Evolutionary conservation across 2,113 vertebrate species (phyloP).

Genomic region (Chionomys nivalis): DNA sequence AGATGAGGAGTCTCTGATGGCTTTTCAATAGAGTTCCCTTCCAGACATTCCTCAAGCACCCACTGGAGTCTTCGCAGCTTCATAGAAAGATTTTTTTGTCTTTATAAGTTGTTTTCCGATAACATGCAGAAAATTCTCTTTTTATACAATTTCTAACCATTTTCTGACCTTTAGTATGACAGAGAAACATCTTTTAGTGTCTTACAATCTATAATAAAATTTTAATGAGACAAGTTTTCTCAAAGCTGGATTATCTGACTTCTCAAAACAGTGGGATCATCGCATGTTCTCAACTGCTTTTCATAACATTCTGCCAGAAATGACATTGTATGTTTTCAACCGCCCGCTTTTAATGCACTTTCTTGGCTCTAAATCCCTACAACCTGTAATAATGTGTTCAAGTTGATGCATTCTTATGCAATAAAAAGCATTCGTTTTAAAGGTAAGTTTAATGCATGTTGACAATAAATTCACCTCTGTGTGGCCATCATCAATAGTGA

Average conservation of each 20-base stretch:
- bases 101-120: slow-evolving; percentile 31
- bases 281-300: neutral
- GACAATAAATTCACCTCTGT: slow-evolving; percentile 18
- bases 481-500: neutral
- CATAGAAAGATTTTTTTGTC: neutral
- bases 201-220: slow-evolving; percentile 24
- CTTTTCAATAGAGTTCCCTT: slow-evolving; percentile 60
- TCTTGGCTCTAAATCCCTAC: neutral
- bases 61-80: slow-evolving; percentile 21
- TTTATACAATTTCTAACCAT: slow-evolving; percentile 38
- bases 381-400: slow-evolving; percentile 8
- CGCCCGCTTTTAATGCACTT: neutral
- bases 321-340: neutral
- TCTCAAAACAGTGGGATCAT: neutral
- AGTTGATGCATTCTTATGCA: slow-evolving; percentile 14
- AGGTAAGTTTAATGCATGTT: neutral
- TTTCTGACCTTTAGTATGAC: slow-evolving; percentile 40
- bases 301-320: neutral
- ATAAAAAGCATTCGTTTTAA: slow-evolving; percentile 44
- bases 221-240: neutral
- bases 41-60: slow-evolving; percentile 30
- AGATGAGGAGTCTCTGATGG: slow-evolving; percentile 8
- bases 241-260: slow-evolving; percentile 27
- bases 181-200: slow-evolving; percentile 41
- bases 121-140: slow-evolving; percentile 15